Base-by-base conservation (phyloP, 2,797 vertebrate genomes). In the Yasuhikotakia modesta region DNA sequence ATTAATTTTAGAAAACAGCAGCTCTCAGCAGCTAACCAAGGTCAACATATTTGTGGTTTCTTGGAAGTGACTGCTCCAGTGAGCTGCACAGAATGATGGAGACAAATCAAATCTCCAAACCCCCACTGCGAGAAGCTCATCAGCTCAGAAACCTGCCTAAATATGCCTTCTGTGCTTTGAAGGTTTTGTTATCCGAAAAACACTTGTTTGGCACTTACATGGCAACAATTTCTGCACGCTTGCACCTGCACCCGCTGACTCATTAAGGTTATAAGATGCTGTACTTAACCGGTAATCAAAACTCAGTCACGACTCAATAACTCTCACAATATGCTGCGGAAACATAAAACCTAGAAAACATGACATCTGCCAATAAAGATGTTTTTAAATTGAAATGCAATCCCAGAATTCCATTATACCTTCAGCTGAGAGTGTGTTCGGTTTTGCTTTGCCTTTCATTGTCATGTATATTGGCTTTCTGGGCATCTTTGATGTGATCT, bases 401-500 rank as follows among this genome's bases (percentile, higher is more conserved):
- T 60, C 16, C 10, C 19, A 57, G 48, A 50, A 57, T 3, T 32
- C 13, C 8, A 35, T 32, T 19, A 35, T 17, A 35, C 17, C 30
- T 63, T 32, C 16, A 32, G 58, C 58, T 32, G 69, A 45, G 46
- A 27, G 22, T 4, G 5, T 10, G 5, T 10, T 70, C 43, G 6
- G n/a, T 30, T 58, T 32, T 0, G 0, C 48, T 65, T 55, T 46
- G 22, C 3, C 32, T 64, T 70, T 78, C 5, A 53, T 50, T 67
- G 39, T 21, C 19, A 71, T 78, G 48, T 45, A 27, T 21, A 70
- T 63, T 11, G 17, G 52, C 22, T 63, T 64, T 35, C 14, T 22
- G 12, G 21, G 76, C 65, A 53, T 70, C 63, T 55, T 35, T 70
- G 68, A 39, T 50, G 60, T 48, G 55, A 83, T 81, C 82, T 81